Percentiles rank a stretch among this genome's conserved stretches.
phyloP scores from a whole-genome alignment of 2,888 invertebrate species.

The Ectemnius continuus region DNA sequence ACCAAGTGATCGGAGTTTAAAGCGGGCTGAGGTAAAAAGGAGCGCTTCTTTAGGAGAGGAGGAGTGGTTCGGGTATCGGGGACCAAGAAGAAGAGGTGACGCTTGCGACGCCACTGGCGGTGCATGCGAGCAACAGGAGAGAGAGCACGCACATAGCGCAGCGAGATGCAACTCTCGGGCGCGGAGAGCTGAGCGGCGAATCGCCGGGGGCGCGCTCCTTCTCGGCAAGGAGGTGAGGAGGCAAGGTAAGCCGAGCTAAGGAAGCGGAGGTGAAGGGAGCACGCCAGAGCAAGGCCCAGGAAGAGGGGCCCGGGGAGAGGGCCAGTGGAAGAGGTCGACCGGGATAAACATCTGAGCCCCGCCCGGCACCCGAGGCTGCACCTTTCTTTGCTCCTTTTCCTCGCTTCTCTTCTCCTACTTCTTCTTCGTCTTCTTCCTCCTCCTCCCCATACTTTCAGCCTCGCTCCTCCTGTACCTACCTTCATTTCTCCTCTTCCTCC shows the following conservation, averaged over 20 bases:
- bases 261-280: conserved; percentile 69
- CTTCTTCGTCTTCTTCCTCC: conserved; percentile 44
- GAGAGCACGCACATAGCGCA: conserved; percentile 68
- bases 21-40: too few species aligned
- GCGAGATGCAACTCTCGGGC: conserved; percentile 52
- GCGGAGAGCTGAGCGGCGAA: conserved; percentile 51
- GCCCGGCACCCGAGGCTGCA: conserved; percentile 76
- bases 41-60: too few species aligned
- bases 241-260: conserved; percentile 61
- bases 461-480: conserved; percentile 43
- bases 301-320: conserved; percentile 55
- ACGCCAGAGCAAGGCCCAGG: conserved; percentile 61
- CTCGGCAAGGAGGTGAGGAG: conserved; percentile 64
- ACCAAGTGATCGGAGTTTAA: too few species aligned
- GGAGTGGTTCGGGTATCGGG: too few species aligned
- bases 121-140: conserved; percentile 65
- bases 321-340: conserved; percentile 74
- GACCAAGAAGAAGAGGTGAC: conserved; percentile 10
- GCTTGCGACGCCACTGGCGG: conserved; percentile 72
- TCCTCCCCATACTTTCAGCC: conserved; percentile 45
- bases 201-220: conserved; percentile 70
- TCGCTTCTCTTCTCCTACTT: conserved; percentile 47
- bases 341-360: conserved; percentile 78
- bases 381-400: conserved; percentile 68
- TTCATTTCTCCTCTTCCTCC: conserved; percentile 30